Base-by-base conservation (phyloP, 2,797 vertebrate species). In the Melanotaenia nigrans region DNA sequence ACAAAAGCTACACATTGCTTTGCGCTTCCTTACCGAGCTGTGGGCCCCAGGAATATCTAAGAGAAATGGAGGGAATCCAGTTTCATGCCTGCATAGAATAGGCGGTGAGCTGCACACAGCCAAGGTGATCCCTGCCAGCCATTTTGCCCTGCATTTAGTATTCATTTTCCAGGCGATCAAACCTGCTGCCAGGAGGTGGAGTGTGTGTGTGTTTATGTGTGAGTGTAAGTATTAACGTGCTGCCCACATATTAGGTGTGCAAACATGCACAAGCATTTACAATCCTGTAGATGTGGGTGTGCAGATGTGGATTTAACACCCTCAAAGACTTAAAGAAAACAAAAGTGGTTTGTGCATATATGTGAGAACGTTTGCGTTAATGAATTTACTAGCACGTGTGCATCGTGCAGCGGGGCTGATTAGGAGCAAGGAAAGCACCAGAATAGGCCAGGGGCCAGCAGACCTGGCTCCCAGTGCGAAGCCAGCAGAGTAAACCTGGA, bases 151-250 rank as follows among this genome's bases (percentile, higher is more conserved):
- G 85, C 84, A 74, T 91, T 93, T 91, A 90, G 84, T 82, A 90
- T 90, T 93, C 85, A 92, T 92, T 92, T 92, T 92, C 90, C 89
- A 90, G 87, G 80, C 75, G 82, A 92, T 92, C 86, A 88, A 91
- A 90, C 86, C 81, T 20, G 10, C 87, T 85, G 87, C 89, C 91
- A 89, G 68, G 68, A 84, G 87, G 82, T 82, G 66, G 59, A 60
- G 59, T n/a, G 72, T 74, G 18, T 42, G 14, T 18, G 16, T 42
- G 57, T 42, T 38, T 54, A 68, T 54, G 73, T 60, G 60, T 62
- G 59, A 57, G 75, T 25, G 30, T 55, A 71, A 24, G 70, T 76
- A 73, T 79, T 79, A 86, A 81, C 28, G 20, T 61, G 22, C 51
- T 60, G 25, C 63, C 38, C 61, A 74, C 66, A 83, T 78, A 75